These are phyloP conservation scores for Pocillopora damicornis DNA, from an alignment of 64 coral and sea anemone genomes.

Conservation along the genomic window DNA sequence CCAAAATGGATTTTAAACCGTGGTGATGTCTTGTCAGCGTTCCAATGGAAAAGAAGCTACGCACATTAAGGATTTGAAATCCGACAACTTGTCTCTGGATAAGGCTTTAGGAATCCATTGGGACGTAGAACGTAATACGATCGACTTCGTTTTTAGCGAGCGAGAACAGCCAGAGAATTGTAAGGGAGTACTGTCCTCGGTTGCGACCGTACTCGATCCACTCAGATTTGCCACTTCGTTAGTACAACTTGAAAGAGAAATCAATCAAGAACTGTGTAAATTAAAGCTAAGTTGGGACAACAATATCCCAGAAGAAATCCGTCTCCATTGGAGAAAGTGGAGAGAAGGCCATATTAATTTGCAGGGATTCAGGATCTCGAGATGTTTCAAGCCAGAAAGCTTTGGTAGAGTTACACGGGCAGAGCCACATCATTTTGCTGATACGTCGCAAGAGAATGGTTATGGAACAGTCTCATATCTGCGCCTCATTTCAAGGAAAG, in stretches of 20 bases:
- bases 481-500: no score
- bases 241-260: slow-evolving; percentile 52
- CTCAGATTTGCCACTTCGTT: slow-evolving; percentile 56
- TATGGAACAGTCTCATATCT: no score
- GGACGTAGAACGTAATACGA: slow-evolving; percentile 48
- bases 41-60: slow-evolving; percentile 34
- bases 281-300: slow-evolving; percentile 49
- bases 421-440: no score
- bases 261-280: slow-evolving; percentile 58
- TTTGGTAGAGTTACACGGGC: no score
- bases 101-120: slow-evolving; percentile 59
- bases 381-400: no score
- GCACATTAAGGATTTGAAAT: slow-evolving; percentile 33
- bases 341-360: slow-evolving; percentile 8
- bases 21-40: slow-evolving; percentile 30
- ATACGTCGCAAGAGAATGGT: no score
- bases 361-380: background rate
- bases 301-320: slow-evolving; percentile 29
- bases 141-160: background rate
- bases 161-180: background rate
- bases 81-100: slow-evolving; percentile 35
- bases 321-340: slow-evolving; percentile 16
- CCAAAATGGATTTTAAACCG: slow-evolving; percentile 43
- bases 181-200: slow-evolving; percentile 10
- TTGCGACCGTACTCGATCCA: slow-evolving; percentile 42